Evolutionary conservation across 2,888 invertebrate genomes (phyloP).

Genomic region (Drosophila austrosaltans): DNA sequence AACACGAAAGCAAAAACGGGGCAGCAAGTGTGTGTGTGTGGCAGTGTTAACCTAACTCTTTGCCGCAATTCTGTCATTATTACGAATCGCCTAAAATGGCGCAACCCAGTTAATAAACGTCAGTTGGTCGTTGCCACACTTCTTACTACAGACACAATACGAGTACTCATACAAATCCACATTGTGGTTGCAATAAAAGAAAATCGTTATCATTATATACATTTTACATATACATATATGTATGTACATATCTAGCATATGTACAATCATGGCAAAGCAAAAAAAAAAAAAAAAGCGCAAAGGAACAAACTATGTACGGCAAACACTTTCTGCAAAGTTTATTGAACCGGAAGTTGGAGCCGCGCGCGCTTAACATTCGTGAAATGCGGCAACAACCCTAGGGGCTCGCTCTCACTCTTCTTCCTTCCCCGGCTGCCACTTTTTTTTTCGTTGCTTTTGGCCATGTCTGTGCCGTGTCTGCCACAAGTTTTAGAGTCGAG

Average conservation of each 20-base stretch:
- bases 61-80: neutral
- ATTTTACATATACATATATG: slow-evolving; percentile 20
- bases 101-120: slow-evolving; percentile 67
- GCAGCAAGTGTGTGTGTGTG: slow-evolving; percentile 46
- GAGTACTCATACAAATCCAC: slow-evolving; percentile 33
- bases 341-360: slow-evolving; percentile 73
- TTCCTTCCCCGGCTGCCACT: neutral
- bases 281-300: slow-evolving; percentile 9
- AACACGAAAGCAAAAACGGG: slow-evolving; percentile 44
- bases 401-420: slow-evolving; percentile 24
- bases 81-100: slow-evolving; percentile 47
- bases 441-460: slow-evolving; percentile 3
- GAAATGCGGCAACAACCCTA: slow-evolving; percentile 71
- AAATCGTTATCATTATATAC: slow-evolving; percentile 75
- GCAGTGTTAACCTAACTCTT: slow-evolving; percentile 21
- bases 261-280: neutral
- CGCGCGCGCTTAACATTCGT: slow-evolving; percentile 47
- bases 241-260: slow-evolving; percentile 3
- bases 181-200: slow-evolving; percentile 53
- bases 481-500: slow-evolving; percentile 26
- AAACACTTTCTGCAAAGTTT: slow-evolving; percentile 72
- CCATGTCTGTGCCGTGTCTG: slow-evolving; percentile 53
- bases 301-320: slow-evolving; percentile 61
- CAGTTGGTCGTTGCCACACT: slow-evolving; percentile 51
- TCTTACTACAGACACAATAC: slow-evolving; percentile 6